A percentile compares a stretch with the other conserved stretches of the same genome.
These are phyloP conservation scores for Heterocephalus glaber DNA, from an alignment of 2,113 vertebrate genomes.

Conservation along the genomic window DNA sequence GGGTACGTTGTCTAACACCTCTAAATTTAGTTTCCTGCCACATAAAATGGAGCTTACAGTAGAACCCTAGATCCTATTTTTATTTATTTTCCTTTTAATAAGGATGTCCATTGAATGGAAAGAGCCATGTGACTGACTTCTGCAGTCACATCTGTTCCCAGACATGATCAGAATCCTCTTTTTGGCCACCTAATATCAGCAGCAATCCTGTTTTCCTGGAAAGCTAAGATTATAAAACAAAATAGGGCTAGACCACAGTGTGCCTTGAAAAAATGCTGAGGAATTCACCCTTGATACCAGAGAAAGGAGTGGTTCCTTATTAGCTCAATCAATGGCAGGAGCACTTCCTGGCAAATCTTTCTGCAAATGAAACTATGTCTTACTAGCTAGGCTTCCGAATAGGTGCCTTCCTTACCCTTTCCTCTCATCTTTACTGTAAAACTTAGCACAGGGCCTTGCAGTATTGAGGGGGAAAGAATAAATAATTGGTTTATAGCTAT, in stretches of 20 bases:
- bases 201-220: neutral
- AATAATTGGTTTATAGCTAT: neutral
- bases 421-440: neutral
- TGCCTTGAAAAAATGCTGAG: neutral
- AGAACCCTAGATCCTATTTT: neutral
- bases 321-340: neutral
- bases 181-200: neutral
- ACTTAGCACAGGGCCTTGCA: neutral
- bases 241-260: neutral
- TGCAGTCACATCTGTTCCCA: neutral
- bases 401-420: neutral
- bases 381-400: neutral
- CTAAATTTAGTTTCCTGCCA: neutral
- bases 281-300: neutral
- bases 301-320: neutral
- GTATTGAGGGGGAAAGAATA: neutral
- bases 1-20: neutral
- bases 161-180: neutral
- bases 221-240: neutral
- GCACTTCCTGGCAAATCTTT: neutral
- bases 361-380: neutral
- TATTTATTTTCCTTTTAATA: neutral
- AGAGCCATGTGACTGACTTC: neutral
- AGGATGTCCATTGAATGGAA: neutral
- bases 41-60: neutral